Evolutionary conservation across 2,797 vertebrate genomes (phyloP), one percentile per base, ranked within the genome.

Genomic region (Apodemus agrarius): DNA sequence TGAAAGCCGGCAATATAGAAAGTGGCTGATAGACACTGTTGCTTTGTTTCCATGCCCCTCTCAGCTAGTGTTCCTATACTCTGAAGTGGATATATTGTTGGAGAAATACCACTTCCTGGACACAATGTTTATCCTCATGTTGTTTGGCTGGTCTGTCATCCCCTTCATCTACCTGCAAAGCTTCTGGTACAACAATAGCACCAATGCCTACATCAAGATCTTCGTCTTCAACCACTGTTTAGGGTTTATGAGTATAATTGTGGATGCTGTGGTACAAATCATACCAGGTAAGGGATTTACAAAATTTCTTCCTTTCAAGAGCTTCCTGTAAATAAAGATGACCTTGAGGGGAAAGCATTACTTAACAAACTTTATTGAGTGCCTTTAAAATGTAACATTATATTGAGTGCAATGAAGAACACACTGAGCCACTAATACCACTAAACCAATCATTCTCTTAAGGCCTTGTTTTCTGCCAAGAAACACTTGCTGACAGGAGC

Each of bases 161-260:
- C 99, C 99, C 49, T 99, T 99, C 78, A 99, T 99, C 99, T 99
- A 99, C 98, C 98, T 99, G 89, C 99, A 99, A 97, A 99, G 99
- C 98, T 99, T 99, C 98, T 97, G 99, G 94, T 99, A 99, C 97
- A 98, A 99, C 0, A 98, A 98, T 7, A 99, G 99, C 0, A 99
- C 99, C 96, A 98, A 99, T 0, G 99, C 99, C 85, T 99, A 99
- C 98, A 99, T 99, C 0, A 99, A 99, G 76, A 99, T 99, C 97
- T 99, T 99, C 96, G 99, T 99, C 98, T 99, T 99, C 98, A 99
- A 99, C 98, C 98, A 99, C 98, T 99, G 99, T 97, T 99, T 99
- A 0, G 99, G 99, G 74, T 99, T 99, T 97, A 98, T 99, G 0
- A 98, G 99, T 0, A 98, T 99, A 97, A 98, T 99, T 97, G 99